Evolutionary conservation across 2,888 invertebrate genomes (phyloP).

Genomic region (Meiosimyza platycephala): DNA sequence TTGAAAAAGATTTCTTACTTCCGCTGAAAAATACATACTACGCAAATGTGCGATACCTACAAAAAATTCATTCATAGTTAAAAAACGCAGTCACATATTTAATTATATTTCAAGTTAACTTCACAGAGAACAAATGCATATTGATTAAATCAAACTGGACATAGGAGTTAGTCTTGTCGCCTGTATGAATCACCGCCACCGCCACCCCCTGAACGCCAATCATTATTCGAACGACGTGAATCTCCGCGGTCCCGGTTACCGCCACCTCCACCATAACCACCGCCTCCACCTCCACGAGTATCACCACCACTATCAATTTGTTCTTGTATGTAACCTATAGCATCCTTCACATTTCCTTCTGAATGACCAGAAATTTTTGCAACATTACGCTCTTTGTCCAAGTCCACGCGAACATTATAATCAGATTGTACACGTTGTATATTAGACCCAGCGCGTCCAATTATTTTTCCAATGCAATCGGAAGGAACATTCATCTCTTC

Average conservation of each 20-base stretch:
- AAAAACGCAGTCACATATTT: no score
- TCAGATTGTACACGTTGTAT: slow-evolving; percentile 77
- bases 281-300: not conserved
- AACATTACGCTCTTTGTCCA: slow-evolving; percentile 67
- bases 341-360: slow-evolving; percentile 49
- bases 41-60: no score
- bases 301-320: slow-evolving; percentile 37
- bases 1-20: no score
- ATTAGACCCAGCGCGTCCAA: slow-evolving; percentile 86
- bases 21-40: no score
- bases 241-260: slow-evolving; percentile 25
- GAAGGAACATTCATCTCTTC: slow-evolving; percentile 43
- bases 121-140: no score
- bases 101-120: no score
- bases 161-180: no score
- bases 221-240: not conserved
- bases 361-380: slow-evolving; percentile 53
- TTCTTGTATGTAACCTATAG: slow-evolving; percentile 49
- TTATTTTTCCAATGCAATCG: slow-evolving; percentile 61
- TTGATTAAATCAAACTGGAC: no score
- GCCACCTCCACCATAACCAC: slow-evolving; percentile 7
- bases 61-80: no score
- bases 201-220: slow-evolving; percentile 16
- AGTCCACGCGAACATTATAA: slow-evolving; percentile 71
- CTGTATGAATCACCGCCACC: slow-evolving; percentile 23